These are phyloP conservation scores for Phyllostomus hastatus DNA, from an alignment of 2,113 vertebrate genomes.

Conservation along the genomic window DNA sequence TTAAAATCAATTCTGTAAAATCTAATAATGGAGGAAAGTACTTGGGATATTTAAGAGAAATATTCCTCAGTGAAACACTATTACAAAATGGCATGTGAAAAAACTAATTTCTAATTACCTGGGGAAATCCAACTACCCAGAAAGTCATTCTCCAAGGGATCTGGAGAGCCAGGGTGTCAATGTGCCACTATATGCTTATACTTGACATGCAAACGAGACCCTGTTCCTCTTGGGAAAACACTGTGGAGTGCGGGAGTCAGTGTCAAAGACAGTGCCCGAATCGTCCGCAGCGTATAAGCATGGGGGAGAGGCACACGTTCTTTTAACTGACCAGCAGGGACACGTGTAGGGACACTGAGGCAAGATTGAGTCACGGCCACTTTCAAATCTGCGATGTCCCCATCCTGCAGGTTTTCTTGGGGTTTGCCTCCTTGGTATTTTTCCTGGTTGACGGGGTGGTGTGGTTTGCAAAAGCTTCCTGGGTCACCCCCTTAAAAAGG, in stretches of 20 bases:
- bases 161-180: background rate
- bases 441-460: background rate
- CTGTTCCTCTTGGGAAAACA: background rate
- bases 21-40: background rate
- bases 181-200: background rate
- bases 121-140: background rate
- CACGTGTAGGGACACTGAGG: background rate
- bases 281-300: background rate
- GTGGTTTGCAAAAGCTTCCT: background rate
- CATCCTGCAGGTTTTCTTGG: background rate
- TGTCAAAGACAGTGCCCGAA: background rate
- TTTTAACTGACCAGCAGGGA: background rate
- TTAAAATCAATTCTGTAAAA: background rate
- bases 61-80: background rate
- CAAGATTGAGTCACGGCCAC: background rate
- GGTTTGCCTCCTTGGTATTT: background rate
- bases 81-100: background rate
- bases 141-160: background rate
- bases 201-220: background rate
- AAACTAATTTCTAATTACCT: background rate
- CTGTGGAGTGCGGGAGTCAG: background rate
- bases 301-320: background rate
- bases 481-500: background rate
- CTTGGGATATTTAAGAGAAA: background rate
- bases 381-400: background rate